Evolutionary conservation across 1,140 invertebrate genomes (phyloP).

Genomic region (Drosophila melanica): DNA sequence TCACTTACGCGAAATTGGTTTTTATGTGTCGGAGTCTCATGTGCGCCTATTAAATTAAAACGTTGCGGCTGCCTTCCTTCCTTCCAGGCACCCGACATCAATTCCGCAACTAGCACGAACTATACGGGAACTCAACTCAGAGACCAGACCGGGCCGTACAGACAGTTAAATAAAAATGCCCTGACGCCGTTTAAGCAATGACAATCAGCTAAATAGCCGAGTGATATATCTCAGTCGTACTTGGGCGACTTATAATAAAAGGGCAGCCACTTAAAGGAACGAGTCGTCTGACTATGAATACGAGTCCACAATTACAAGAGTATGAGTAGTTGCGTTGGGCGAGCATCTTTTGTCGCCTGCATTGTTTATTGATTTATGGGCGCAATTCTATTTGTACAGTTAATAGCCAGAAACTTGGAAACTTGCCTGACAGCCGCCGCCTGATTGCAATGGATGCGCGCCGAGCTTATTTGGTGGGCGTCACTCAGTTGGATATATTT

Average conservation of each 20-base stretch:
- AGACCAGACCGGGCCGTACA: constrained; percentile 1
- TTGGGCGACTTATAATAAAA: constrained; percentile 40
- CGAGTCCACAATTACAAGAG: background rate
- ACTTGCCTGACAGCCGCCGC: constrained; percentile 6
- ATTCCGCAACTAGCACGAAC: constrained; percentile 50
- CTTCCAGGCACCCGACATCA: constrained; percentile 54
- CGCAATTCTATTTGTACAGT: constrained; percentile 11
- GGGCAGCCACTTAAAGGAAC: constrained; percentile 28
- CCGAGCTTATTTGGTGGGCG: constrained; percentile 11
- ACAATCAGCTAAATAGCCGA: constrained; percentile 73
- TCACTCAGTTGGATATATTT: constrained; percentile 6
- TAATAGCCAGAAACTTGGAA: constrained; percentile 9
- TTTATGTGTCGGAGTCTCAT: constrained; percentile 76
- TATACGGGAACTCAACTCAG: background rate
- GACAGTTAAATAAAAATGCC: constrained; percentile 73
- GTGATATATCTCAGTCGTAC: constrained; percentile 47
- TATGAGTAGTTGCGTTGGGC: constrained; percentile 11
- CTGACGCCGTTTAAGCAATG: constrained; percentile 69
- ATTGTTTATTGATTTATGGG: constrained; percentile 79
- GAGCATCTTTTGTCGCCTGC: constrained; percentile 34
- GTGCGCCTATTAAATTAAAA: constrained; percentile 80
- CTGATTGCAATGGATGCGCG: constrained; percentile 61
- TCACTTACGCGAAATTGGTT: constrained; percentile 82
- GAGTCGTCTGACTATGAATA: background rate
- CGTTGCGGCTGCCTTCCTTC: constrained; percentile 55